phyloP scores from a whole-genome alignment of 2,113 vertebrate genomes.

The Boulengeromyrus knoepffleri region DNA sequence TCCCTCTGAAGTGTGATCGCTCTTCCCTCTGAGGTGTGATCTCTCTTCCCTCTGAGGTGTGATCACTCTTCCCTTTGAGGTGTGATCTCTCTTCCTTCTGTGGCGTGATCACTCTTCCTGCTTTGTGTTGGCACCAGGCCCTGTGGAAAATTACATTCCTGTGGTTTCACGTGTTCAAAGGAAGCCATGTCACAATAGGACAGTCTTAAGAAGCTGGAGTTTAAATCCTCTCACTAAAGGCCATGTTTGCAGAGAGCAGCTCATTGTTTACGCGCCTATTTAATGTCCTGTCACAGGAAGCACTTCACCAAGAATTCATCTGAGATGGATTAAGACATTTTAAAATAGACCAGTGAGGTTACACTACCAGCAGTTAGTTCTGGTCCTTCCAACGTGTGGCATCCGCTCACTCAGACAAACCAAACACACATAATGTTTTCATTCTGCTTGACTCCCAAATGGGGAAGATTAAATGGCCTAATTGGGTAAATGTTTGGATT shows the following conservation, averaged over 20 bases:
- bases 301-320: not conserved
- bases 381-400: not conserved
- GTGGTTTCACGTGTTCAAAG: not conserved
- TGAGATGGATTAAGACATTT: not conserved
- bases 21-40: not conserved
- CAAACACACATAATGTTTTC: not conserved
- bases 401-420: not conserved
- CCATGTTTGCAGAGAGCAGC: not conserved
- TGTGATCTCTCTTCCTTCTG: not conserved
- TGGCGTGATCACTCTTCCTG: not conserved
- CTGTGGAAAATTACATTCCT: not conserved
- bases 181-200: not conserved
- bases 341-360: not conserved
- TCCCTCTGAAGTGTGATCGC: not conserved
- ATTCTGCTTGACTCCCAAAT: not conserved
- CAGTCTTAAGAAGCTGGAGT: not conserved
- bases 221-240: not conserved
- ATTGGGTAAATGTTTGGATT: conserved; percentile 6
- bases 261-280: not conserved
- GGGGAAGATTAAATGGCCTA: not conserved
- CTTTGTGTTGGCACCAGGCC: not conserved
- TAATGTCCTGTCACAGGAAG: not conserved
- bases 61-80: not conserved
- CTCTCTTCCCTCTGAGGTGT: not conserved
- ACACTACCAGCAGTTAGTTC: not conserved